These are phyloP conservation scores for Oryzias curvinotus DNA, from an alignment of 2,113 vertebrate genomes.

Conservation along the genomic window DNA sequence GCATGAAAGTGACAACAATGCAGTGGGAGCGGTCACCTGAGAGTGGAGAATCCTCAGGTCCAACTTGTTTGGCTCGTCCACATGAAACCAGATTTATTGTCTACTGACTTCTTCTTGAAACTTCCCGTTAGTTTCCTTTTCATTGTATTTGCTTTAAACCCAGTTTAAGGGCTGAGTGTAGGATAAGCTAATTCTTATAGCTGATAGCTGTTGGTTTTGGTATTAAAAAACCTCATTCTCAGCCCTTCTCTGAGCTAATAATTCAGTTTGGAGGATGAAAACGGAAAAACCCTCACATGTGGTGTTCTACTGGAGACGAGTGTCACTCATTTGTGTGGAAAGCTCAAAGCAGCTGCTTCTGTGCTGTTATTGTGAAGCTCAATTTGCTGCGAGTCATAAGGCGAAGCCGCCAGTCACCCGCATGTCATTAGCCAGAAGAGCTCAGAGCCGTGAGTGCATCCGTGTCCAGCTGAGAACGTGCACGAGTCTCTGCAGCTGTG, in stretches of 20 bases:
- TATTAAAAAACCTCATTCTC: too few species aligned
- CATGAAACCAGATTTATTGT: too few species aligned
- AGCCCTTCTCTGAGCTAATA: too few species aligned
- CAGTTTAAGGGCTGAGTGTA: neutral
- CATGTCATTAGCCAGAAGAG: conserved; percentile 63
- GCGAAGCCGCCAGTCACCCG: conserved; percentile 59
- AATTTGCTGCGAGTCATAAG: conserved; percentile 52
- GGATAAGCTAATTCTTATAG: neutral
- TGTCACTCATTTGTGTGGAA: neutral
- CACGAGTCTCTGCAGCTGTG: conserved; percentile 2
- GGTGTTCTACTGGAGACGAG: too few species aligned
- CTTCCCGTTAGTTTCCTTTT: neutral
- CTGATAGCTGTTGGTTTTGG: neutral
- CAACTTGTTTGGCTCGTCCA: too few species aligned
- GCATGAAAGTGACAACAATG: too few species aligned
- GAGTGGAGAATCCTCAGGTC: too few species aligned
- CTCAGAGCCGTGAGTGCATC: conserved; percentile 17
- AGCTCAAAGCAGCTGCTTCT: conserved; percentile 3
- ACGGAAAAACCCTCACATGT: too few species aligned
- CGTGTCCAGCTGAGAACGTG: neutral
- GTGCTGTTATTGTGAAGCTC: conserved; percentile 27
- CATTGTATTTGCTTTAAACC: neutral
- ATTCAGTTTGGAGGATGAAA: too few species aligned
- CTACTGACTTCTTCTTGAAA: too few species aligned
- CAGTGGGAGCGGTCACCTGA: too few species aligned